A percentile compares a stretch with the other conserved stretches of the same genome.
These are phyloP conservation scores for Psittacula echo DNA, from an alignment of 2,797 vertebrate species.

Conservation along the genomic window DNA sequence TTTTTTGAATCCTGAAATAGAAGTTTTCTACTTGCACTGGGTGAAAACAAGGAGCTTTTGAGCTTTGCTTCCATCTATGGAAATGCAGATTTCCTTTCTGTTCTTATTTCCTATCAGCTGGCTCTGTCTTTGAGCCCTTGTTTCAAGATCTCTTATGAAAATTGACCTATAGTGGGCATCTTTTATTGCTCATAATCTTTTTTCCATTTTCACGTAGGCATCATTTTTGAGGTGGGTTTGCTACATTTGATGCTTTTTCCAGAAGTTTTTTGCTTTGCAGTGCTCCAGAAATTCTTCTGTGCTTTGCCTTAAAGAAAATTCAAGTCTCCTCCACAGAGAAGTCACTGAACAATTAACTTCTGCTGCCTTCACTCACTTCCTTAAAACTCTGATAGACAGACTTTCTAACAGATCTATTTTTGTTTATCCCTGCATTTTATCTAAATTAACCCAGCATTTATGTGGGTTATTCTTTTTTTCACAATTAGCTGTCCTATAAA, in stretches of 20 bases:
- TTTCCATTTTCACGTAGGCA: background rate
- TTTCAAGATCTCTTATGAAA: background rate
- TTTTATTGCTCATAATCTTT: background rate
- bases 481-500: background rate
- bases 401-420: background rate
- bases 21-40: background rate
- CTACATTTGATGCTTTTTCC: background rate
- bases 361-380: background rate
- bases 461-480: background rate
- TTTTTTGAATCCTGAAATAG: background rate
- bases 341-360: background rate
- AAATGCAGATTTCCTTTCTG: background rate
- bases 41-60: background rate
- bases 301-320: background rate
- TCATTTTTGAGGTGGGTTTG: background rate
- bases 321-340: background rate
- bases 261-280: background rate
- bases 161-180: background rate
- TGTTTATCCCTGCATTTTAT: constrained; percentile 4
- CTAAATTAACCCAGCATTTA: background rate
- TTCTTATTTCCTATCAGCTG: background rate
- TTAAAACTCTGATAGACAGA: background rate
- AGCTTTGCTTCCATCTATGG: background rate
- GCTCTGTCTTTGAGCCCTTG: background rate
- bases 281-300: background rate